A percentile compares a stretch with the other conserved stretches of the same genome.
These are phyloP conservation scores for Atta texana DNA, from an alignment of 1,140 invertebrate genomes.

Conservation along the genomic window DNA sequence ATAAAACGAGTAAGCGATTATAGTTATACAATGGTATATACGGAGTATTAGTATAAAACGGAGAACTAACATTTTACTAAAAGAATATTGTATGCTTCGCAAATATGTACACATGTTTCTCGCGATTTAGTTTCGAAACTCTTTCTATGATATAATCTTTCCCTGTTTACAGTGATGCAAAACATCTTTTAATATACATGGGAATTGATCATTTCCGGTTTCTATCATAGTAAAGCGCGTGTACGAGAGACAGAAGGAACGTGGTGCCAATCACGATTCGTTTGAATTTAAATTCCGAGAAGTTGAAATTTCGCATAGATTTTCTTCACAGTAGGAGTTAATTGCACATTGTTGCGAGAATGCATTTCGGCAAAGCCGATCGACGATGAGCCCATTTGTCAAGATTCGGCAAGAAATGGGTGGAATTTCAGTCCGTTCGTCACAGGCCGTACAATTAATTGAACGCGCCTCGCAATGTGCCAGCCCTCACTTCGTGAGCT, in stretches of 20 bases:
- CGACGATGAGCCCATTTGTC: conserved; percentile 78
- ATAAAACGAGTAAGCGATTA: neutral
- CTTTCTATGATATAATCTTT: neutral
- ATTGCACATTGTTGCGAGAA: conserved; percentile 68
- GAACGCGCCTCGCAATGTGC: conserved; percentile 72
- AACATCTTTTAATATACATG: neutral
- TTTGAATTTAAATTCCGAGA: conserved; percentile 49
- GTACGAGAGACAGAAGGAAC: conserved; percentile 13
- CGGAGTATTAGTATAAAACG: neutral
- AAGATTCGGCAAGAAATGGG: conserved; percentile 77
- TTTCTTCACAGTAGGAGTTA: conserved; percentile 58
- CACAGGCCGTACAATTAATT: conserved; percentile 79
- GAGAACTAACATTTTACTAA: conserved; percentile 24
- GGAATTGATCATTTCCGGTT: neutral
- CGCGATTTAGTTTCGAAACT: neutral
- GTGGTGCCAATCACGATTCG: neutral
- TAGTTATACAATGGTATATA: neutral
- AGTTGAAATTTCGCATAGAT: conserved; percentile 38
- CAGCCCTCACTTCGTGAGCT: conserved; percentile 34
- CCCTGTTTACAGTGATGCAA: neutral
- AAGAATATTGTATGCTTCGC: conserved; percentile 1
- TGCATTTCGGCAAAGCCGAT: conserved; percentile 71
- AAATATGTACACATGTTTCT: neutral
- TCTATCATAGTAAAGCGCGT: conserved; percentile 55
- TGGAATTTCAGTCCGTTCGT: conserved; percentile 79